Conservation (phyloP, 1,140 invertebrate species). For the Vollenhovia emeryi region DNA sequence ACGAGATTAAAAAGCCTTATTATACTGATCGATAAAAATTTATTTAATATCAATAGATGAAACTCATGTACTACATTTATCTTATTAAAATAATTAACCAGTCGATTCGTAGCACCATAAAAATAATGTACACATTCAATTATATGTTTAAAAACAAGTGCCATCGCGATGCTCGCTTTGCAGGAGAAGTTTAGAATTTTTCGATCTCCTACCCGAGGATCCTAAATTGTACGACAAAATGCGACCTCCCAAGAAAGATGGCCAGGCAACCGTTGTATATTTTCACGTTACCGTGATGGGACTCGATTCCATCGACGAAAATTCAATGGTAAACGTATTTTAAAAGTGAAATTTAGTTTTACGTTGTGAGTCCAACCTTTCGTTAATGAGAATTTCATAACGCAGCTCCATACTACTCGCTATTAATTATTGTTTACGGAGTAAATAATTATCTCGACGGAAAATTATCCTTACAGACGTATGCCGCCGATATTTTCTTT, state of each 20-base stretch:
- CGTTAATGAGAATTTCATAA: background rate
- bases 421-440: background rate
- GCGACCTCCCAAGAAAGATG: slow-evolving; percentile 94
- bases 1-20: background rate
- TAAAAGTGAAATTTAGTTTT: slow-evolving; percentile 21
- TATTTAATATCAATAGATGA: background rate
- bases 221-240: slow-evolving; percentile 95
- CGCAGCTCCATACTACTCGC: background rate
- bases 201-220: slow-evolving; percentile 94
- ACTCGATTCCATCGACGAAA: slow-evolving; percentile 96
- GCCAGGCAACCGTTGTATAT: slow-evolving; percentile 93
- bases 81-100: background rate
- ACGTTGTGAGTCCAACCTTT: background rate
- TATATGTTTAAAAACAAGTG: background rate
- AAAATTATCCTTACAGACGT: slow-evolving; percentile 88
- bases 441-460: background rate
- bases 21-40: background rate
- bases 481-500: slow-evolving; percentile 96
- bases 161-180: slow-evolving; percentile 62
- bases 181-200: slow-evolving; percentile 91
- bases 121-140: background rate
- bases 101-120: background rate
- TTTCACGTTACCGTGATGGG: slow-evolving; percentile 98
- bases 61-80: background rate
- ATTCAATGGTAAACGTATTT: slow-evolving; percentile 91